phyloP scores from a whole-genome alignment of 2,888 invertebrate genomes.

The Patella pellucida region DNA sequence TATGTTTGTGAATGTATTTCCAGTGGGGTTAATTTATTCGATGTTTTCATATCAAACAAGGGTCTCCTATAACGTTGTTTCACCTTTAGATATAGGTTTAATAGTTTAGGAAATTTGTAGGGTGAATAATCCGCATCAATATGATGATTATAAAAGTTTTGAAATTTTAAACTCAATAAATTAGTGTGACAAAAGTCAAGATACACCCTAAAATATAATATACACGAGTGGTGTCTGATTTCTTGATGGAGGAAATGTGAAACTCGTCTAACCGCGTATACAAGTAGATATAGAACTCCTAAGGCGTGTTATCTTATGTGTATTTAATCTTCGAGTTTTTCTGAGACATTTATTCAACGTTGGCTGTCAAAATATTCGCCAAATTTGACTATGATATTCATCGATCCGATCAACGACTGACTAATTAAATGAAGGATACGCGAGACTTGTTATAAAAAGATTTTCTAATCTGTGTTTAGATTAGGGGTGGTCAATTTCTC shows the following conservation, averaged over 20 bases:
- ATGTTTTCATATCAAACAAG: no score
- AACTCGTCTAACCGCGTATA: no score
- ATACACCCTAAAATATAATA: not conserved
- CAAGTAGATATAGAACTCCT: no score
- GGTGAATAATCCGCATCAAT: no score
- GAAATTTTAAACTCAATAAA: not conserved
- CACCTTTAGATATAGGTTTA: no score
- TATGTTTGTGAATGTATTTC: no score
- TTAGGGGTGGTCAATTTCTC: slow-evolving; percentile 62
- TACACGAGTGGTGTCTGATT: no score
- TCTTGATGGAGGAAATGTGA: no score
- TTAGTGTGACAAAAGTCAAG: slow-evolving; percentile 7
- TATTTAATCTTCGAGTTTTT: not conserved
- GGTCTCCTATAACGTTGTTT: no score
- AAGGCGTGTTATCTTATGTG: slow-evolving; percentile 7
- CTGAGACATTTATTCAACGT: slow-evolving; percentile 15
- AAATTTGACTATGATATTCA: slow-evolving; percentile 35
- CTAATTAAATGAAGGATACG: slow-evolving; percentile 43
- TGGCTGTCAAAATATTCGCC: slow-evolving; percentile 41
- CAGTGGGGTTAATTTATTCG: no score
- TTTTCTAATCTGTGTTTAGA: slow-evolving; percentile 52
- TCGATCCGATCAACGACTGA: slow-evolving; percentile 34
- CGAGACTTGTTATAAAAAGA: slow-evolving; percentile 38
- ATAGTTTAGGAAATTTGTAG: no score
- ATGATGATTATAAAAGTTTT: not conserved